A percentile compares a stretch with the other conserved stretches of the same genome.
phyloP scores from a whole-genome alignment of 2,888 invertebrate genomes.

The Pterobdella sp. region DNA sequence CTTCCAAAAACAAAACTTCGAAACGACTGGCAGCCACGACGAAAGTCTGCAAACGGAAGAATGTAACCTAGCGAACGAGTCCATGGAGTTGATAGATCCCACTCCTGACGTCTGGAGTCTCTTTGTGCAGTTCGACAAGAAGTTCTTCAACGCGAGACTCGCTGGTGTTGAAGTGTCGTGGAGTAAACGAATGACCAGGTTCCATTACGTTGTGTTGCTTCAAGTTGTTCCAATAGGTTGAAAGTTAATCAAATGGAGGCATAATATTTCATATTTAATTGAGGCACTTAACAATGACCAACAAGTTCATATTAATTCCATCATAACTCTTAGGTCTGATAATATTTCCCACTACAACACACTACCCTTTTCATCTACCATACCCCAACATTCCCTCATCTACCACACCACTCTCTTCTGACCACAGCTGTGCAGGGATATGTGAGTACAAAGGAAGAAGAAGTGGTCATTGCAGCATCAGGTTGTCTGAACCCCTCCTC shows the following conservation, averaged over 20 bases:
- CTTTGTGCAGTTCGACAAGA: constrained; percentile 74
- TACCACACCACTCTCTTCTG: neutral
- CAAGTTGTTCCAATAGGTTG: neutral
- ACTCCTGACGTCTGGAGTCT: constrained; percentile 79
- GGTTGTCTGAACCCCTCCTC: constrained; percentile 80
- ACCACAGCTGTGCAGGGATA: constrained; percentile 61
- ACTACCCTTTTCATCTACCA: too few species aligned
- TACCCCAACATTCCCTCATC: neutral
- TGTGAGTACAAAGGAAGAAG: constrained; percentile 66
- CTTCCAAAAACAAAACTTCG: neutral
- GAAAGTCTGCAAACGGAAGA: neutral
- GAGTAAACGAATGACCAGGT: constrained; percentile 84
- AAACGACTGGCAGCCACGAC: neutral
- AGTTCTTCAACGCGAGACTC: constrained; percentile 74
- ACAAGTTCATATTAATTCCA: too few species aligned
- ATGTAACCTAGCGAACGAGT: constrained; percentile 6
- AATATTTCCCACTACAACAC: too few species aligned
- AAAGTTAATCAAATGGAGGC: neutral
- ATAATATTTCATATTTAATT: too few species aligned
- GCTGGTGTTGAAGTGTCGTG: constrained; percentile 75
- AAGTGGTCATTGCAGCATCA: constrained; percentile 69
- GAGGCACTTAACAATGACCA: too few species aligned
- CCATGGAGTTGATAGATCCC: constrained; percentile 82
- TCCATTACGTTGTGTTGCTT: constrained; percentile 29
- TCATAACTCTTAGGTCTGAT: too few species aligned